phyloP scores from a whole-genome alignment of 1,140 invertebrate species.

The Pseudomyrmex dendroicus region DNA sequence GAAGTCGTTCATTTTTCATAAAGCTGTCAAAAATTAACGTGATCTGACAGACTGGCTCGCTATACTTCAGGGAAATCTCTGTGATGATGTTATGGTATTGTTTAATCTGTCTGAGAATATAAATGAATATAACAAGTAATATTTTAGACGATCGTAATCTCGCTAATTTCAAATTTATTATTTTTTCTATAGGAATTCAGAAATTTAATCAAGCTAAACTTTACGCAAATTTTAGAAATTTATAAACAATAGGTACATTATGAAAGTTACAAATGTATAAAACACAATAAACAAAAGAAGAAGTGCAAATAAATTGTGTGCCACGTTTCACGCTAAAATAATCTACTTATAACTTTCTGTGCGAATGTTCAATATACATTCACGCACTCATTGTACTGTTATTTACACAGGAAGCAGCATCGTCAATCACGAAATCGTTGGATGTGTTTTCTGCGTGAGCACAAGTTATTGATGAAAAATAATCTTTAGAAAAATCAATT shows the following conservation, averaged over 20 bases:
- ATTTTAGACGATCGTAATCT: background rate
- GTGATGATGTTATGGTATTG: background rate
- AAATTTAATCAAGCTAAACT: background rate
- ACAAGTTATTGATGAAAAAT: slow-evolving; percentile 11
- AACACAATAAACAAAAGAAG: background rate
- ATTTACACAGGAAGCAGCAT: background rate
- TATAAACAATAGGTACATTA: background rate
- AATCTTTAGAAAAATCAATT: slow-evolving; percentile 3
- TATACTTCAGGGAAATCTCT: background rate
- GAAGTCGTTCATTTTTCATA: slow-evolving; percentile 50
- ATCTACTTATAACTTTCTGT: slow-evolving; percentile 4
- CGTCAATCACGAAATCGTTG: slow-evolving; percentile 17
- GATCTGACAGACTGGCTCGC: background rate
- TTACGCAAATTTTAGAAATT: background rate
- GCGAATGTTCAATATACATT: slow-evolving; percentile 9
- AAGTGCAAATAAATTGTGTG: background rate
- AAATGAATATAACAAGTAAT: background rate
- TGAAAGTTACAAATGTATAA: background rate
- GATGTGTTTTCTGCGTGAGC: slow-evolving; percentile 23
- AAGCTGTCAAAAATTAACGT: slow-evolving; percentile 32
- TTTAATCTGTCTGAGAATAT: slow-evolving; percentile 12
- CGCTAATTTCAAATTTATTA: background rate
- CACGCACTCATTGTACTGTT: background rate
- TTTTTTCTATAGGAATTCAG: background rate
- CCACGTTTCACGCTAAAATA: background rate